Conservation (phyloP, 2,113 vertebrate genomes). For the Ciconia maguari region DNA sequence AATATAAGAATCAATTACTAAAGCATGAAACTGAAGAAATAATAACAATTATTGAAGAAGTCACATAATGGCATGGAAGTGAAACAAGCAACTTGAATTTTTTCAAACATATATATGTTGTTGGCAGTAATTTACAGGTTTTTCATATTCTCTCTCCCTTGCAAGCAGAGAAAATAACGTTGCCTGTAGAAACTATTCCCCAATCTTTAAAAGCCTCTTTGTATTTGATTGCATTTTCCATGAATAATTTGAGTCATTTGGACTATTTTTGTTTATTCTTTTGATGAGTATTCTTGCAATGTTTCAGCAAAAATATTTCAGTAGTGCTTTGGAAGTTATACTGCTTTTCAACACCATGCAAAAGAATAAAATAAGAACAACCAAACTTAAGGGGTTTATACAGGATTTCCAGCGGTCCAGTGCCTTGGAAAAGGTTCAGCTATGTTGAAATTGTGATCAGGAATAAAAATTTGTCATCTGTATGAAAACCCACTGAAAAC, state of each 20-base stretch:
- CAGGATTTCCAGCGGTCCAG: background rate
- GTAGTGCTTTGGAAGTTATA: background rate
- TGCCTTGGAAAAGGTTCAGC: background rate
- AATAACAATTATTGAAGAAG: background rate
- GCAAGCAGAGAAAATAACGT: background rate
- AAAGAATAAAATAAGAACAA: background rate
- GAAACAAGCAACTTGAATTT: background rate
- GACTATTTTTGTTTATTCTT: background rate
- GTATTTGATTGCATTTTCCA: background rate
- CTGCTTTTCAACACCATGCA: background rate
- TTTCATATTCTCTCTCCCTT: background rate
- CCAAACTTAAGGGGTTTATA: background rate
- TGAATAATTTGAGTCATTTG: background rate
- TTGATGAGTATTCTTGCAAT: background rate
- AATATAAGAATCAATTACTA: background rate
- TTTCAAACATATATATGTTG: background rate
- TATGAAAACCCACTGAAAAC: background rate
- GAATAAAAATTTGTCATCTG: background rate
- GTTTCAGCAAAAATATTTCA: background rate
- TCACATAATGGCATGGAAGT: background rate
- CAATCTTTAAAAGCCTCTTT: background rate
- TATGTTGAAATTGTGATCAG: background rate
- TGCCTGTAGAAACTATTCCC: background rate
- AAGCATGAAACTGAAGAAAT: background rate
- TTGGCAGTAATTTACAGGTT: background rate